phyloP scores from a whole-genome alignment of 2,888 invertebrate species.

The Diarsia dahlii region DNA sequence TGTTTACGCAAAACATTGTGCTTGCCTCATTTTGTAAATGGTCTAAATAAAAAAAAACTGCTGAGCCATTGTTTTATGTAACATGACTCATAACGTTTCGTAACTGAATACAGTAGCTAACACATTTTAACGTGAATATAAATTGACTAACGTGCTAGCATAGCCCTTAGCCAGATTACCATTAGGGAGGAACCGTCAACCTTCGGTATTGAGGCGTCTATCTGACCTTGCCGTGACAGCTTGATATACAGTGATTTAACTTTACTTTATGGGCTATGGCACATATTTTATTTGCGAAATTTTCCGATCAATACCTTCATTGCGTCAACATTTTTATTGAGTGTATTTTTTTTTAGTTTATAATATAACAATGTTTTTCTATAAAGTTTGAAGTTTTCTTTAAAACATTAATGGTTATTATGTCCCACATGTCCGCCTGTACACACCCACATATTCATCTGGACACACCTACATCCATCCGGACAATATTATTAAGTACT shows the following conservation, averaged over 20 bases:
- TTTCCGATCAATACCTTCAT: constrained; percentile 41
- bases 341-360: constrained; percentile 4
- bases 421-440: no score
- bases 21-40: neutral
- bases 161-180: constrained; percentile 51
- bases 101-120: constrained; percentile 35
- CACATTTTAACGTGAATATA: constrained; percentile 45
- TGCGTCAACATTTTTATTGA: constrained; percentile 1
- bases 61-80: constrained; percentile 29
- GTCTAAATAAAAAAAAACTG: constrained; percentile 18
- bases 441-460: no score
- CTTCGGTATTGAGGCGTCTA: constrained; percentile 58
- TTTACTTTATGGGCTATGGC: constrained; percentile 52
- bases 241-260: constrained; percentile 57
- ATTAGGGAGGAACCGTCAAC: constrained; percentile 55
- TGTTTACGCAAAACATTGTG: constrained; percentile 11
- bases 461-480: neutral
- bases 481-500: neutral
- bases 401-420: no score
- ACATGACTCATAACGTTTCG: constrained; percentile 41
- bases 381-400: constrained; percentile 15
- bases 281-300: constrained; percentile 60
- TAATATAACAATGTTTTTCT: constrained; percentile 1
- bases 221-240: constrained; percentile 72
- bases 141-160: constrained; percentile 44